phyloP scores from a whole-genome alignment of 2,113 vertebrate genomes.

The Brachypodius melanocephalos region DNA sequence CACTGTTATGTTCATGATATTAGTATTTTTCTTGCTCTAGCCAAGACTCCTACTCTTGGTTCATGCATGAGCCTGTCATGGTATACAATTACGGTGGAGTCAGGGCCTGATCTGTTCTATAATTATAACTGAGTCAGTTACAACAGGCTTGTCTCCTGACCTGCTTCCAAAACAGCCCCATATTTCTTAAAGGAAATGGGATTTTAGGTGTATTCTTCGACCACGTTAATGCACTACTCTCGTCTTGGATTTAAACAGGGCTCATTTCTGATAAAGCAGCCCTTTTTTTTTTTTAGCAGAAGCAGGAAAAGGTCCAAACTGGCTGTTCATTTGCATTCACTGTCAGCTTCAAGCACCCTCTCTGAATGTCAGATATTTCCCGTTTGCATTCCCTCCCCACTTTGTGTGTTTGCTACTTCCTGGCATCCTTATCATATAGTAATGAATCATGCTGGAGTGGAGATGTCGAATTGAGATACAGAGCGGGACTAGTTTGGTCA shows the following conservation, averaged over 20 bases:
- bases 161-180: conserved; percentile 46
- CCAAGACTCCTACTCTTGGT: conserved; percentile 39
- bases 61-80: conserved; percentile 48
- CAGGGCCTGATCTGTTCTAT: conserved; percentile 58
- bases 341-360: conserved; percentile 9
- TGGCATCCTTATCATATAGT: conserved; percentile 52
- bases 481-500: conserved; percentile 35
- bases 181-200: conserved; percentile 40
- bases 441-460: conserved; percentile 40
- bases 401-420: conserved; percentile 58
- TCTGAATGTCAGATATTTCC: conserved; percentile 62
- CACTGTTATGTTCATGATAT: conserved; percentile 39
- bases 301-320: conserved; percentile 38
- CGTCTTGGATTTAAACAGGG: not conserved
- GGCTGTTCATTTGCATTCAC: conserved; percentile 41
- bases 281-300: conserved; percentile 17
- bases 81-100: conserved; percentile 61
- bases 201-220: conserved; percentile 29
- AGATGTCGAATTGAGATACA: not conserved
- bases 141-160: conserved; percentile 62
- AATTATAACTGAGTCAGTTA: conserved; percentile 69
- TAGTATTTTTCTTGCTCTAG: conserved; percentile 53
- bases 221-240: not conserved
- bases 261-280: conserved; percentile 32
- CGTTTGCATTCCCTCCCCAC: conserved; percentile 26